Percentiles rank a stretch among this genome's conserved stretches.
Conservation (phyloP, 2,888 invertebrate species). For the Epinotia ramella region DNA sequence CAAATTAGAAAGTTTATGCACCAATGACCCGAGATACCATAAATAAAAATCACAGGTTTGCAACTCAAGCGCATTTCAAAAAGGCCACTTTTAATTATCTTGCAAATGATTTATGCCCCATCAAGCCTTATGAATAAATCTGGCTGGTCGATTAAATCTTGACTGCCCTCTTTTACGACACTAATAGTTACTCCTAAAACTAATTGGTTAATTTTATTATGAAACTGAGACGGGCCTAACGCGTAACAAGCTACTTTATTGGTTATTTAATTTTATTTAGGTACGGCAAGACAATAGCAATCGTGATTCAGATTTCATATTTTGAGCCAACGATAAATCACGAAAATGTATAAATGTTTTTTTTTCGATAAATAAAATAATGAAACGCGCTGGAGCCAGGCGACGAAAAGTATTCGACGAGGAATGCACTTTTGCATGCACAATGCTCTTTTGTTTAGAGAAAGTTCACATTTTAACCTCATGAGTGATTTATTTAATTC, state of each 20-base stretch:
- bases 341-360: conserved; percentile 63
- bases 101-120: conserved; percentile 76
- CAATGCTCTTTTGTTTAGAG: conserved; percentile 84
- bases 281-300: conserved; percentile 63
- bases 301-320: conserved; percentile 77
- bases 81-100: conserved; percentile 78
- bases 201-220: conserved; percentile 45
- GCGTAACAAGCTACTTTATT: conserved; percentile 38
- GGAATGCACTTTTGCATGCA: conserved; percentile 84
- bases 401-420: conserved; percentile 81
- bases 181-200: conserved; percentile 37
- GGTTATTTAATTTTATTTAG: conserved; percentile 36
- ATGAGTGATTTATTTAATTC: conserved; percentile 75
- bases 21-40: conserved; percentile 74
- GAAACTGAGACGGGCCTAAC: conserved; percentile 16
- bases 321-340: conserved; percentile 79
- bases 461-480: conserved; percentile 82
- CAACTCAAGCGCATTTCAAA: conserved; percentile 64
- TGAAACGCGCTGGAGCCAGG: conserved; percentile 67
- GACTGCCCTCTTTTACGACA: conserved; percentile 35
- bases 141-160: conserved; percentile 47
- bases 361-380: conserved; percentile 68
- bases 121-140: conserved; percentile 70
- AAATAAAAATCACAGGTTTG: conserved; percentile 78
- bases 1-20: conserved; percentile 84